A percentile compares a stretch with the other conserved stretches of the same genome.
These are phyloP conservation scores for Chrysina gloriosa DNA, from an alignment of 2,888 invertebrate species.

Conservation along the genomic window DNA sequence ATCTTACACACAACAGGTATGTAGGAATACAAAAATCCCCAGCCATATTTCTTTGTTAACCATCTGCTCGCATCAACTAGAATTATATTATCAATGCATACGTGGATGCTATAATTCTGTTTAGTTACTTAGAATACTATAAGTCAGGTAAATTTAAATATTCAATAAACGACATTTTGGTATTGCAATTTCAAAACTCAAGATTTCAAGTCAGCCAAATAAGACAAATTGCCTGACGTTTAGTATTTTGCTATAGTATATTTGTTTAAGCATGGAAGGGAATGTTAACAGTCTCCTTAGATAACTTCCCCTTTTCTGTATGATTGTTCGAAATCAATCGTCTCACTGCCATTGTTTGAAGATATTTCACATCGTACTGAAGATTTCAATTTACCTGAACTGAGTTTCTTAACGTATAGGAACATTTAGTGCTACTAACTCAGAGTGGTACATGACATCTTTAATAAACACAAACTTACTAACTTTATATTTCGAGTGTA, in stretches of 20 bases:
- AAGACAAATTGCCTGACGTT: slow-evolving; percentile 29
- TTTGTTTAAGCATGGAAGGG: slow-evolving; percentile 29
- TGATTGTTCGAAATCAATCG: slow-evolving; percentile 9
- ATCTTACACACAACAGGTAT: slow-evolving; percentile 62
- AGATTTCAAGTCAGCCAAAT: slow-evolving; percentile 7
- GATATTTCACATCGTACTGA: slow-evolving; percentile 46
- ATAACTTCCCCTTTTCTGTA: slow-evolving; percentile 13
- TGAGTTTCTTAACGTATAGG: no score
- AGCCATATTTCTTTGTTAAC: slow-evolving; percentile 26
- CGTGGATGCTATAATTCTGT: slow-evolving; percentile 25
- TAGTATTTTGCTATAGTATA: slow-evolving; percentile 33
- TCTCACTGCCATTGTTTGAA: slow-evolving; percentile 40
- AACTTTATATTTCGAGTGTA: no score
- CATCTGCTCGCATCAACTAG: slow-evolving; percentile 35
- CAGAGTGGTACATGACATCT: not conserved
- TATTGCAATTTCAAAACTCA: not conserved
- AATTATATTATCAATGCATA: slow-evolving; percentile 27
- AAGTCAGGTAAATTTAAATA: slow-evolving; percentile 35
- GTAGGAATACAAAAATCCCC: not conserved
- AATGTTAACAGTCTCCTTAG: slow-evolving; percentile 23
- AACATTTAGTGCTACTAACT: no score
- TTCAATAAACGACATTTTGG: not conserved
- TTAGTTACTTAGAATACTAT: slow-evolving; percentile 25
- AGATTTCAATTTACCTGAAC: slow-evolving; percentile 27
- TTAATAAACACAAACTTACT: no score